These are phyloP conservation scores for Notospermus geniculatus DNA, from an alignment of 1,140 invertebrate species.

Conservation along the genomic window DNA sequence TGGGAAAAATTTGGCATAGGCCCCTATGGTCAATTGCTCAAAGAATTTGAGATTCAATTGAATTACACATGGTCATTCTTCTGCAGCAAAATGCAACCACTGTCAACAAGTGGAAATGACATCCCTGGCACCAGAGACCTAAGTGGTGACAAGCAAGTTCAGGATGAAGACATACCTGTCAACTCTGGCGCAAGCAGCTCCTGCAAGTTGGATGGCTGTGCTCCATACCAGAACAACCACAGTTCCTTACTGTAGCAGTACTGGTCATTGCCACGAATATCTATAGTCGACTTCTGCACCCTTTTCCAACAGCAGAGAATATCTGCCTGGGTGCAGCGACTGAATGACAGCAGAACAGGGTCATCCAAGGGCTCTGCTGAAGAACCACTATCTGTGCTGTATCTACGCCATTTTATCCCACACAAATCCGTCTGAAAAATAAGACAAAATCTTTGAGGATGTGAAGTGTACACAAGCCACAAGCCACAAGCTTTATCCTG, in stretches of 20 bases:
- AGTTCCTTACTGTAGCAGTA: conserved; percentile 73
- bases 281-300: conserved; percentile 54
- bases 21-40: too few species aligned
- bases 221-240: conserved; percentile 99
- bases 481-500: too few species aligned
- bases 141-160: too few species aligned
- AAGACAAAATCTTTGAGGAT: too few species aligned
- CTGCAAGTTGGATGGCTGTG: conserved; percentile 75
- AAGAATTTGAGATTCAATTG: too few species aligned
- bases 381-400: conserved; percentile 74
- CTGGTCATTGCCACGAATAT: conserved; percentile 27
- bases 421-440: conserved; percentile 87
- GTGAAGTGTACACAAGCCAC: too few species aligned
- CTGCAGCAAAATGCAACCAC: too few species aligned
- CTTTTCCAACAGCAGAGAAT: conserved; percentile 95
- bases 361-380: conserved; percentile 72
- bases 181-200: conserved; percentile 61
- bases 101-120: too few species aligned
- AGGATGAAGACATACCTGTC: conserved; percentile 64
- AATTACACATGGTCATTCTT: too few species aligned
- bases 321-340: conserved; percentile 87
- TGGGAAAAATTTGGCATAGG: too few species aligned
- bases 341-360: conserved; percentile 88
- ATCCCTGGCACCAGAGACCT: too few species aligned
- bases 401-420: conserved; percentile 98